These are phyloP conservation scores for Rhynchophorus ferrugineus DNA, from an alignment of 1,140 invertebrate species.

Conservation along the genomic window DNA sequence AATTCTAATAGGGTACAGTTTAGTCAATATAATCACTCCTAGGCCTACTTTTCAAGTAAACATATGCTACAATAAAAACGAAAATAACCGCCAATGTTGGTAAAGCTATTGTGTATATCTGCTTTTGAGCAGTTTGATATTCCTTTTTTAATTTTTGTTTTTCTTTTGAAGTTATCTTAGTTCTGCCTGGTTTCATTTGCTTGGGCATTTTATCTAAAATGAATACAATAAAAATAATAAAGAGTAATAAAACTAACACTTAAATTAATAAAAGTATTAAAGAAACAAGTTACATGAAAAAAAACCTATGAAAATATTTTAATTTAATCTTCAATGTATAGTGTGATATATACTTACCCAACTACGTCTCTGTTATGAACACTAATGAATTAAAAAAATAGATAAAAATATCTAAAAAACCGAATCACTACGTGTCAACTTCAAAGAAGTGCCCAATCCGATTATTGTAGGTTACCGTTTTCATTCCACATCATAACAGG, in stretches of 20 bases:
- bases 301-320: no score
- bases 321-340: no score
- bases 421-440: no score
- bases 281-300: no score
- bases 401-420: no score
- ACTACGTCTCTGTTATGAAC: no score
- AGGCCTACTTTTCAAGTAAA: slow-evolving; percentile 70
- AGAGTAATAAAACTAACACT: not conserved
- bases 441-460: no score
- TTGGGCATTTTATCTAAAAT: slow-evolving; percentile 32
- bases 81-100: slow-evolving; percentile 61
- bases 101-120: slow-evolving; percentile 66
- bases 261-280: no score
- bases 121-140: slow-evolving; percentile 67
- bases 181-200: slow-evolving; percentile 65
- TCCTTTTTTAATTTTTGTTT: slow-evolving; percentile 76
- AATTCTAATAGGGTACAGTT: not conserved
- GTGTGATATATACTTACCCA: no score
- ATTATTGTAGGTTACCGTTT: slow-evolving; percentile 5
- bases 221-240: not conserved
- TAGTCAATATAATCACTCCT: slow-evolving; percentile 23
- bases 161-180: slow-evolving; percentile 76
- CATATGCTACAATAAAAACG: slow-evolving; percentile 64
- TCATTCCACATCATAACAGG: slow-evolving; percentile 2
- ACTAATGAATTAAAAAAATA: no score